phyloP scores from a whole-genome alignment of 2,113 vertebrate genomes.

The Patagioenas fasciata region DNA sequence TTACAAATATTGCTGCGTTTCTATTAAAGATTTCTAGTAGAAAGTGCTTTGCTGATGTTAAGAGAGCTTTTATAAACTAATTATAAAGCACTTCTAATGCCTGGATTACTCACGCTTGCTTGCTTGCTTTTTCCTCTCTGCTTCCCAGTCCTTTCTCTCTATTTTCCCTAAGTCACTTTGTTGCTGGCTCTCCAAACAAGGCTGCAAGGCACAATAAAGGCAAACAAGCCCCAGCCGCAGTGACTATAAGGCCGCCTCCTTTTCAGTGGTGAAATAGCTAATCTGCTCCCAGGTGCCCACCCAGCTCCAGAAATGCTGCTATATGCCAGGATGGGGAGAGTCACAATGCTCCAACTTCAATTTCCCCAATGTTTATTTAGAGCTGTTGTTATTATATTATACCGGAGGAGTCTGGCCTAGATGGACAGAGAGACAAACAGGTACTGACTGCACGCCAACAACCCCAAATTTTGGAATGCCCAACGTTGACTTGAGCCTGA shows the following conservation, averaged over 20 bases:
- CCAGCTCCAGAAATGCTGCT: background rate
- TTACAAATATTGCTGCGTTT: slow-evolving; percentile 35
- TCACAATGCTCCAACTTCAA: background rate
- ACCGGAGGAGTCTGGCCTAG: slow-evolving; percentile 18
- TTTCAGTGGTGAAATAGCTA: background rate
- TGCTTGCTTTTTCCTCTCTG: slow-evolving; percentile 17
- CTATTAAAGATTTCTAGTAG: slow-evolving; percentile 48
- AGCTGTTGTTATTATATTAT: slow-evolving; percentile 49
- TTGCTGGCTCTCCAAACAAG: background rate
- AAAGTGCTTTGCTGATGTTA: slow-evolving; percentile 44
- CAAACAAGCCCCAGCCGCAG: background rate
- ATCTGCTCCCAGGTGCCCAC: background rate
- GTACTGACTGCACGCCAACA: slow-evolving; percentile 23
- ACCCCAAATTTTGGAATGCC: background rate
- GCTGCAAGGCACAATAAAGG: background rate
- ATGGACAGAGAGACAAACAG: slow-evolving; percentile 2
- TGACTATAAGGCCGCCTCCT: background rate
- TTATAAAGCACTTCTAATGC: slow-evolving; percentile 56
- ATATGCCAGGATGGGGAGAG: background rate
- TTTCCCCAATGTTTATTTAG: slow-evolving; percentile 33
- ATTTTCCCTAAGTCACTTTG: background rate
- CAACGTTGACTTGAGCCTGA: background rate
- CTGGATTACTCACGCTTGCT: slow-evolving; percentile 26
- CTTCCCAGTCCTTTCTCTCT: slow-evolving; percentile 8
- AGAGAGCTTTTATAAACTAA: slow-evolving; percentile 63